Evolutionary conservation across 2,113 vertebrate genomes (phyloP), one percentile per base, ranked within the genome.

Genomic region (Trochalopteron elliotii): DNA sequence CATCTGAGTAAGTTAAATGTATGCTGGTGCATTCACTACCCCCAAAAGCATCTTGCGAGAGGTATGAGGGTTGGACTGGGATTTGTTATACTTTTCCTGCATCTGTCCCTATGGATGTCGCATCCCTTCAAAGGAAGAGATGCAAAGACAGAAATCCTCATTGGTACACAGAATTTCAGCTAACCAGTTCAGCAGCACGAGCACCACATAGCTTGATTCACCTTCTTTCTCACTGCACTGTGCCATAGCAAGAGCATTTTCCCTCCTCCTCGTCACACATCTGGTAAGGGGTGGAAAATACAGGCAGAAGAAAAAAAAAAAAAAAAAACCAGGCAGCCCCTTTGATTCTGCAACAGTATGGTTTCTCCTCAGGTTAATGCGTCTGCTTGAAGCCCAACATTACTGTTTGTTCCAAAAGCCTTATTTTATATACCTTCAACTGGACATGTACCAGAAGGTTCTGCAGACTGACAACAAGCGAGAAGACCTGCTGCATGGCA

Each of bases 401-500:
- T 52, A 14, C 15, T 28, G 23, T 52, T 56, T 69, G 22, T 56
- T 92, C 49, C 68, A 82, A 50, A 90, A 80, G 35, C 45, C 3
- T 0, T 72, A 44, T 71, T 82, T 91, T 90, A 81, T 27, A 69
- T 95, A 94, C 94, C 94, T 95, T 86, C 70, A 97, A 71, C 45
- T 93, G 74, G 96, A 99, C 98, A 97, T 99, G 98, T 79, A 99
- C 97, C 90, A 99, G 92, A 71, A 99, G 98, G 94, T 98, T 99
- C 92, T 98, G 98, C 61, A 99, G 98, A 61, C 98, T 98, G n/a
- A 97, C 83, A 33, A 98, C 91, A 64, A 99, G 97, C 0, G 94
- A 97, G 31, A 97, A 95, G 33, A 98, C 96, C 81, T 98, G 98
- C 70, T 77, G 96, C 55, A 35, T 95, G 53, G 97, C 90, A 70